Evolutionary conservation across 2,888 invertebrate genomes (phyloP).

Genomic region (Neoscelio sp.): DNA sequence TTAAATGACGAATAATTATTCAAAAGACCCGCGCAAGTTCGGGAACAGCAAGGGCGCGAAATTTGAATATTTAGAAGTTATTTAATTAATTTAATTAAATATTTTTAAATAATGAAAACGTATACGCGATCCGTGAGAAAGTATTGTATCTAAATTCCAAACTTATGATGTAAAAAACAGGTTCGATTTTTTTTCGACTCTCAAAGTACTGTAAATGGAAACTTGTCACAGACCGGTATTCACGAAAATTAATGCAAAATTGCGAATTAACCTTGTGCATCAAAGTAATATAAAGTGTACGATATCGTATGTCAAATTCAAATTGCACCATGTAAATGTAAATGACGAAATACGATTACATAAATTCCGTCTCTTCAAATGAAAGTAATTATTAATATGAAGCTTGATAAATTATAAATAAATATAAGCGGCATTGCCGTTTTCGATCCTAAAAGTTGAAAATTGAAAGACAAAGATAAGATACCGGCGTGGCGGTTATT

Average conservation of each 20-base stretch:
- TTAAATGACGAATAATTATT: too few species aligned
- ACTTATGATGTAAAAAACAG: constrained; percentile 43
- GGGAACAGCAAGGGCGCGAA: too few species aligned
- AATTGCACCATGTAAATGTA: constrained; percentile 1
- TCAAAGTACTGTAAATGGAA: constrained; percentile 49
- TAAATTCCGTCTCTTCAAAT: too few species aligned
- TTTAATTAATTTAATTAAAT: too few species aligned
- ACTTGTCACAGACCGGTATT: constrained; percentile 47
- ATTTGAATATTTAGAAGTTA: too few species aligned
- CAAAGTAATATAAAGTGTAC: background rate
- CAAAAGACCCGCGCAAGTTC: too few species aligned
- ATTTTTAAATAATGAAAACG: too few species aligned
- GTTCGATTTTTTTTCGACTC: constrained; percentile 20
- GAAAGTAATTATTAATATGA: too few species aligned
- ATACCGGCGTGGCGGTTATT: constrained; percentile 1
- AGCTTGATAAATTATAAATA: too few species aligned
- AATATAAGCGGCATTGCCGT: too few species aligned
- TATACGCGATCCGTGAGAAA: too few species aligned
- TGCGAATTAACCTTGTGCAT: constrained; percentile 7
- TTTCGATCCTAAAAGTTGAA: too few species aligned
- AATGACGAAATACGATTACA: background rate
- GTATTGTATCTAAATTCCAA: constrained; percentile 33
- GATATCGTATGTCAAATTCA: constrained; percentile 11
- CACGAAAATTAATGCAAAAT: constrained; percentile 14
- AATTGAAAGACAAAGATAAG: constrained; percentile 28